These are phyloP conservation scores for Gadus chalcogrammus DNA, from an alignment of 2,113 vertebrate species.

Conservation along the genomic window DNA sequence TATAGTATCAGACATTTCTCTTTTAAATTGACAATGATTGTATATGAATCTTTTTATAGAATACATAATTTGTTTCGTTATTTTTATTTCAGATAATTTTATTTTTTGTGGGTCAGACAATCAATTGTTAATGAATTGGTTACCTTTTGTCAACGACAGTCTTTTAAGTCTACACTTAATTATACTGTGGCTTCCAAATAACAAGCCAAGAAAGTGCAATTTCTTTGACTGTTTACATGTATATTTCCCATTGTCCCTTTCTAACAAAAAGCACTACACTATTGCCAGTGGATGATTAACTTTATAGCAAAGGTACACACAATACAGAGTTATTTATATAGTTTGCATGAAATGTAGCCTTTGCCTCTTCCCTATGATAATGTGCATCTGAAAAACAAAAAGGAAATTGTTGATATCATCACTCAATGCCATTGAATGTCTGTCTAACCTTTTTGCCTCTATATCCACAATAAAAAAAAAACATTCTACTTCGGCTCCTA, in stretches of 20 bases:
- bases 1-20: conserved; percentile 52
- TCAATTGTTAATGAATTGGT: conserved; percentile 59
- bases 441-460: conserved; percentile 63
- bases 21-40: conserved; percentile 67
- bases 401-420: conserved; percentile 44
- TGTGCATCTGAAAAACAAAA: conserved; percentile 64
- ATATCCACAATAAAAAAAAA: conserved; percentile 75
- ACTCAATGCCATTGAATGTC: conserved; percentile 68
- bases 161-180: conserved; percentile 49
- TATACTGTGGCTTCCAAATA: conserved; percentile 59
- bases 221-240: conserved; percentile 75
- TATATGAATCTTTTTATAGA: conserved; percentile 58
- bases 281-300: conserved; percentile 73
- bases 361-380: conserved; percentile 69
- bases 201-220: conserved; percentile 72
- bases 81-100: conserved; percentile 33
- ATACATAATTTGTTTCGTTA: conserved; percentile 44
- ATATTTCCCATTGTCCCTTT: conserved; percentile 63
- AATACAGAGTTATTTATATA: conserved; percentile 72
- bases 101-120: conserved; percentile 64
- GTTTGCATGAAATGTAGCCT: conserved; percentile 76
- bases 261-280: conserved; percentile 70
- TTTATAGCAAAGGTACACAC: conserved; percentile 72
- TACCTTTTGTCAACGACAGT: conserved; percentile 37
- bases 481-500: conserved; percentile 63